A percentile compares a stretch with the other conserved stretches of the same genome.
Evolutionary conservation across 2,113 vertebrate species (phyloP).

Genomic region (Ivindomyrus marchei): DNA sequence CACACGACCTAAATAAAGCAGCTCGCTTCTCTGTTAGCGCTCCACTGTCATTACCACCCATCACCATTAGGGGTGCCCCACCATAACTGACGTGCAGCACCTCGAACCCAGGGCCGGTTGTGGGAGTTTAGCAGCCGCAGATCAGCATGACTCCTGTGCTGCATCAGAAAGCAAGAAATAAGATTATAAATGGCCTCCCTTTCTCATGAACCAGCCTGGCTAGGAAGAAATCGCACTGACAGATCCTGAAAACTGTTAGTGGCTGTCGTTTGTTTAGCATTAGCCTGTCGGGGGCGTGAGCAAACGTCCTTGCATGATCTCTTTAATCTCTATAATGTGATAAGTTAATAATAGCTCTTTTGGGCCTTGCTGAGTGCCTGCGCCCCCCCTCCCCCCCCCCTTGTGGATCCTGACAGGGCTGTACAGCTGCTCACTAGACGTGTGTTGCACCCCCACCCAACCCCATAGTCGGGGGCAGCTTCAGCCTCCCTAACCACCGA

Average conservation of each 20-base stretch:
- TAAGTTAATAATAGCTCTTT: background rate
- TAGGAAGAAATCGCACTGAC: slow-evolving; percentile 45
- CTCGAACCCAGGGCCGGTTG: slow-evolving; percentile 30
- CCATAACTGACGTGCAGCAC: background rate
- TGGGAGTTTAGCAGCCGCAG: slow-evolving; percentile 47
- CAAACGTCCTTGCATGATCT: slow-evolving; percentile 36
- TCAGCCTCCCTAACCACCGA: background rate
- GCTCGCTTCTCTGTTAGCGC: background rate
- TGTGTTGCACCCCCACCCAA: background rate
- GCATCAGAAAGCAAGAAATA: slow-evolving; percentile 50
- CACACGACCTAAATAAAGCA: background rate
- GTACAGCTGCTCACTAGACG: background rate
- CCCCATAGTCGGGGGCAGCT: background rate
- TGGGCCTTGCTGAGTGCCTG: background rate
- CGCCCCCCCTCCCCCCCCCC: background rate
- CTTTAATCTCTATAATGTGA: slow-evolving; percentile 36
- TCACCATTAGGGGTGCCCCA: background rate
- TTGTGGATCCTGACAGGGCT: background rate
- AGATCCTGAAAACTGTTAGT: slow-evolving; percentile 48
- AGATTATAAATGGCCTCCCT: slow-evolving; percentile 55
- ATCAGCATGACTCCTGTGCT: slow-evolving; percentile 48
- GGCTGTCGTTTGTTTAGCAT: slow-evolving; percentile 49
- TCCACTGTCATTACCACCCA: background rate
- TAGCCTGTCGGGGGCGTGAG: slow-evolving; percentile 42
- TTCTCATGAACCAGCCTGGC: slow-evolving; percentile 49